Percentiles rank a stretch among this genome's conserved stretches.
Conservation (phyloP, 2,113 vertebrate genomes). For the Orcinus orca region DNA sequence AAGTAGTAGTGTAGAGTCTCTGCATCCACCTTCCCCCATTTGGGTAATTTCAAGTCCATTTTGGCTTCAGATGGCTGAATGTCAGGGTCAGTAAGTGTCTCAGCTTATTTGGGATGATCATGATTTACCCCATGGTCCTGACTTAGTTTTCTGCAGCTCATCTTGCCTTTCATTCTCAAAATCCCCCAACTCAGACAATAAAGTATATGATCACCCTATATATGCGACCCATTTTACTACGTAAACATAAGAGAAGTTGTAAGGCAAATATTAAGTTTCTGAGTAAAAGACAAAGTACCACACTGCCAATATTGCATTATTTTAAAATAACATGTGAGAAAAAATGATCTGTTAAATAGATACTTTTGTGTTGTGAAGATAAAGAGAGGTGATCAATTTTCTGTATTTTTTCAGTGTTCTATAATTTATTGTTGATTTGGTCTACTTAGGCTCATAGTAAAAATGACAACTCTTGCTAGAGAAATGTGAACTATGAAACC, state of each 20-base stretch:
- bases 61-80: background rate
- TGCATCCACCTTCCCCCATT: background rate
- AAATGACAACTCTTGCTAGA: background rate
- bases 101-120: background rate
- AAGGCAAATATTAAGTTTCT: background rate
- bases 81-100: background rate
- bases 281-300: background rate
- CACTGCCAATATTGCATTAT: background rate
- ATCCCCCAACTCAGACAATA: background rate
- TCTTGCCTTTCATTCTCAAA: background rate
- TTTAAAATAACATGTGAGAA: background rate
- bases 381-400: background rate
- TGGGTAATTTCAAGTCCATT: background rate
- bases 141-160: background rate
- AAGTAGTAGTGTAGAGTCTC: background rate
- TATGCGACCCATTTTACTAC: background rate
- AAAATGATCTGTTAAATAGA: background rate
- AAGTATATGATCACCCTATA: background rate
- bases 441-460: background rate
- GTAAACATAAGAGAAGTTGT: background rate
- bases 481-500: constrained; percentile 19
- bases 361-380: background rate
- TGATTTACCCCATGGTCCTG: background rate
- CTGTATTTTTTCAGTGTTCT: background rate
- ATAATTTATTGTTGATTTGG: constrained; percentile 1